Evolutionary conservation across 2,113 vertebrate genomes (phyloP).

Genomic region (Ammodytes marinus): DNA sequence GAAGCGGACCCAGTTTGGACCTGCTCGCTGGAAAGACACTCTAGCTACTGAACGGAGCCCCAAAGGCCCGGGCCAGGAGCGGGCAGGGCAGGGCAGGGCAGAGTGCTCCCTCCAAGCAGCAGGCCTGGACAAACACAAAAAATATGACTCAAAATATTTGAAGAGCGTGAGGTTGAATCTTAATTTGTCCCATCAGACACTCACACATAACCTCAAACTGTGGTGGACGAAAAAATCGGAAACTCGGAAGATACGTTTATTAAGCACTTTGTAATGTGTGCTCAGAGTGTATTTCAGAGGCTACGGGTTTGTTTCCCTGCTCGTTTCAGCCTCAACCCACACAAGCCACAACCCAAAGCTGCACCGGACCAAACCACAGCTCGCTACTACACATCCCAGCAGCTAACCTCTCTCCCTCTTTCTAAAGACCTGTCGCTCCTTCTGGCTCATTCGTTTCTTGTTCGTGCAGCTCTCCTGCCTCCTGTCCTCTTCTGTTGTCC

Average conservation of each 20-base stretch:
- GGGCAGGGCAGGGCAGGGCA: slow-evolving; percentile 54
- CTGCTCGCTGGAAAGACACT: slow-evolving; percentile 76
- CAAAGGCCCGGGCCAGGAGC: slow-evolving; percentile 51
- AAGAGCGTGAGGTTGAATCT: slow-evolving; percentile 61
- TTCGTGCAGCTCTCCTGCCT: slow-evolving; percentile 39
- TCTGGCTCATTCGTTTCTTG: slow-evolving; percentile 43
- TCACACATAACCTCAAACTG: slow-evolving; percentile 49
- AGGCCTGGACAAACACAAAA: slow-evolving; percentile 76
- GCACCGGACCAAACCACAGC: slow-evolving; percentile 70
- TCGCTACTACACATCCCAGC: slow-evolving; percentile 66
- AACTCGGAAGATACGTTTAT: slow-evolving; percentile 58
- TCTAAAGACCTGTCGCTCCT: slow-evolving; percentile 35
- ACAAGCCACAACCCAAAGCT: slow-evolving; percentile 70
- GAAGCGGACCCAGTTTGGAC: slow-evolving; percentile 66
- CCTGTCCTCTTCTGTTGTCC: slow-evolving; percentile 44
- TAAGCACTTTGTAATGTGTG: slow-evolving; percentile 60
- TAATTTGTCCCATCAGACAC: slow-evolving; percentile 70
- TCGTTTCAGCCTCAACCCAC: slow-evolving; percentile 69
- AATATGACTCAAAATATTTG: slow-evolving; percentile 70
- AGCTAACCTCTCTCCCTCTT: slow-evolving; percentile 50
- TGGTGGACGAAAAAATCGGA: slow-evolving; percentile 46
- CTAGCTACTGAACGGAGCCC: slow-evolving; percentile 70
- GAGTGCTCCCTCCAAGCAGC: slow-evolving; percentile 52
- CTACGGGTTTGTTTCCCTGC: slow-evolving; percentile 56
- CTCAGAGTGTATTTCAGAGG: slow-evolving; percentile 42